Percentiles rank a stretch among this genome's conserved stretches.
Evolutionary conservation across 1,140 invertebrate genomes (phyloP).

Genomic region (Macrobrachium rosenbergii): DNA sequence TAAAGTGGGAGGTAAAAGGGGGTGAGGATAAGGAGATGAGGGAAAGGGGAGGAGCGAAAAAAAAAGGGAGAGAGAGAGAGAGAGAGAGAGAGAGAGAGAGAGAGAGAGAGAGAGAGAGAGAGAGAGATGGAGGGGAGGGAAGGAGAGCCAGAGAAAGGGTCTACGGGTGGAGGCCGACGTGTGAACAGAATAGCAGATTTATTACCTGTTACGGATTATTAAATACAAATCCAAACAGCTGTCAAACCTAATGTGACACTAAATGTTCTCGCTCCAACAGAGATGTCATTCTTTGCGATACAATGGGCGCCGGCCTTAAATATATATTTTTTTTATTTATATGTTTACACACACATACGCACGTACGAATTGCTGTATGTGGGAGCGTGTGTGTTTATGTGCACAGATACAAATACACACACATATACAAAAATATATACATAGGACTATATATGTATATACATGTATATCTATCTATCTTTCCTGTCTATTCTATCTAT

Average conservation of each 20-base stretch:
- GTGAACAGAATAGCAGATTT: constrained; percentile 11
- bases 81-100: background rate
- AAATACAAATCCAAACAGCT: constrained; percentile 36
- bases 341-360: constrained; percentile 1
- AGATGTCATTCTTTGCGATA: background rate
- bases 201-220: constrained; percentile 40
- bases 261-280: constrained; percentile 16
- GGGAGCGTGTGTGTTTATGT: background rate
- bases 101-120: background rate
- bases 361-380: background rate
- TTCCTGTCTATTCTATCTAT: too few relatives aligned
- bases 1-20: background rate
- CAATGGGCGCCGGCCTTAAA: background rate
- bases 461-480: too few relatives aligned
- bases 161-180: too few relatives aligned
- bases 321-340: background rate
- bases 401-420: background rate
- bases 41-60: background rate
- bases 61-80: background rate
- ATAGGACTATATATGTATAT: background rate
- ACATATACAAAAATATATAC: background rate
- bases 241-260: constrained; percentile 28
- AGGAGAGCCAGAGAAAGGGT: background rate
- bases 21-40: background rate
- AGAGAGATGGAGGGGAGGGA: background rate